These are phyloP conservation scores for Gnathonemus echidnorhynchus DNA, from an alignment of 2,113 vertebrate genomes.

Conservation along the genomic window DNA sequence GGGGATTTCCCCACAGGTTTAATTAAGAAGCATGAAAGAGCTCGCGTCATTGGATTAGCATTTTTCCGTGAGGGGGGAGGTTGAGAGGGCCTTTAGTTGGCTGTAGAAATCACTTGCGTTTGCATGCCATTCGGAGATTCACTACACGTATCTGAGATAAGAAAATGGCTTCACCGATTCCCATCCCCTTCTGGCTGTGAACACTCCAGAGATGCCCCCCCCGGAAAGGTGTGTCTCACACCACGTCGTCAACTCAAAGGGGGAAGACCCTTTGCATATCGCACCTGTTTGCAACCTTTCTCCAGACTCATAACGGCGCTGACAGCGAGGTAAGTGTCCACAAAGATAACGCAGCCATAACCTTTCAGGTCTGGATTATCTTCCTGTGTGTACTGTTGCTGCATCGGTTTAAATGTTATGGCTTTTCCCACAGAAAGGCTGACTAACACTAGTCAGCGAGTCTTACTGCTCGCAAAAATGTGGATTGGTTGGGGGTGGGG, in stretches of 20 bases:
- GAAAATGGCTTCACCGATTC: neutral
- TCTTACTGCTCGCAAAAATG: neutral
- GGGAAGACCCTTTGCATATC: constrained; percentile 25
- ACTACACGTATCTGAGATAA: neutral
- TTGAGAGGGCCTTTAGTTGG: neutral
- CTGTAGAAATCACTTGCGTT: neutral
- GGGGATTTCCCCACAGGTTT: neutral
- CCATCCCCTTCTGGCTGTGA: neutral
- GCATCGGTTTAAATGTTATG: neutral
- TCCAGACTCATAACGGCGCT: neutral
- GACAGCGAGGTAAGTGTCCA: neutral
- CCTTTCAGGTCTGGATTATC: neutral
- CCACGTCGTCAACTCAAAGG: neutral
- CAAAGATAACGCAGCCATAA: neutral
- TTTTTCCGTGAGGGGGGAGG: neutral
- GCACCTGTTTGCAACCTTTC: constrained; percentile 24
- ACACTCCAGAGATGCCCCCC: neutral
- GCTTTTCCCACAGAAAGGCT: neutral
- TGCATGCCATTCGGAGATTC: neutral
- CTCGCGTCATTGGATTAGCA: neutral
- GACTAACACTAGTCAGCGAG: neutral
- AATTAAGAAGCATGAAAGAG: neutral
- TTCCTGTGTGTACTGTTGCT: neutral
- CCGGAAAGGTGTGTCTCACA: neutral
- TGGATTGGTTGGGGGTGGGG: neutral